Conservation (phyloP, 2,797 vertebrate species). For the Columba guinea region DNA sequence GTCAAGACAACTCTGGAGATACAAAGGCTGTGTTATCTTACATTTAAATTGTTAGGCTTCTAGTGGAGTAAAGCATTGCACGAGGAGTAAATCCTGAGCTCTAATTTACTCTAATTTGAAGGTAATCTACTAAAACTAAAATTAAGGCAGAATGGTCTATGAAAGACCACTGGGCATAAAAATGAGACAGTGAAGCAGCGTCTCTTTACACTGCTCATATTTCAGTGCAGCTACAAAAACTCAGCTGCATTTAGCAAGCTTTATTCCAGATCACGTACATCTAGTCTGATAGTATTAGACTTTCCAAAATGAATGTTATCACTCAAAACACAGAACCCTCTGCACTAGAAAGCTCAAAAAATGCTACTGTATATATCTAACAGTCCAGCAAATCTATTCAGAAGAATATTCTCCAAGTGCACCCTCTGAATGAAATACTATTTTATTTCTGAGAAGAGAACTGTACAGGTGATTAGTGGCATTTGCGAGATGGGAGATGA, state of each 20-base stretch:
- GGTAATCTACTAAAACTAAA: conserved; percentile 53
- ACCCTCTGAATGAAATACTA: not conserved
- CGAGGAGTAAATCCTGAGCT: not conserved
- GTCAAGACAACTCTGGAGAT: not conserved
- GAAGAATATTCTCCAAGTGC: not conserved
- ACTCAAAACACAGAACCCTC: not conserved
- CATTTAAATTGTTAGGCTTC: conserved; percentile 13
- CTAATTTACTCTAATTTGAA: conserved; percentile 58
- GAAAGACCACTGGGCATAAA: not conserved
- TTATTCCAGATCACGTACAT: not conserved
- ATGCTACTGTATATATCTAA: not conserved
- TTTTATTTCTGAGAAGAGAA: not conserved
- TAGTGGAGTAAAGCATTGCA: not conserved
- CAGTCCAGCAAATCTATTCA: not conserved
- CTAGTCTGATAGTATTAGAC: not conserved
- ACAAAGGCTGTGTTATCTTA: not conserved
- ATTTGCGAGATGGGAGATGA: not conserved
- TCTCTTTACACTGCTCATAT: not conserved
- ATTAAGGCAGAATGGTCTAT: conserved; percentile 22
- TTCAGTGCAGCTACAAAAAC: conserved; percentile 24
- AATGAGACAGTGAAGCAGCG: conserved; percentile 30
- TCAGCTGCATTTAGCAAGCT: conserved; percentile 29
- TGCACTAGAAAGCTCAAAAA: not conserved
- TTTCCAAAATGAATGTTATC: not conserved
- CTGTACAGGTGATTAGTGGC: not conserved